These are phyloP conservation scores for Tetranychus truncatus DNA, from an alignment of 2,888 invertebrate genomes.

Conservation along the genomic window DNA sequence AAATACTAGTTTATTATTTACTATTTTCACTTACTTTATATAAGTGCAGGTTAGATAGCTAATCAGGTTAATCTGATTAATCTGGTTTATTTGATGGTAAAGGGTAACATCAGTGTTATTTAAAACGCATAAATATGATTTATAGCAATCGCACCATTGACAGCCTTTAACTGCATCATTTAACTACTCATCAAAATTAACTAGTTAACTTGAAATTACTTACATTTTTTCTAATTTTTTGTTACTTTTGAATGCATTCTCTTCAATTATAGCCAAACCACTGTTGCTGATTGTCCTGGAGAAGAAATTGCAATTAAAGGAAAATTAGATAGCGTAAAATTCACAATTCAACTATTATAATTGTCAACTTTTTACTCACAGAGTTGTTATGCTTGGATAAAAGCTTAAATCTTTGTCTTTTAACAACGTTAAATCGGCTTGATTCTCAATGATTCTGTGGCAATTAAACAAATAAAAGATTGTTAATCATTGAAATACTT, in stretches of 20 bases:
- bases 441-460: constrained; percentile 7
- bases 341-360: background rate
- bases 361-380: background rate
- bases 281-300: background rate
- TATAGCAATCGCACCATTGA: too few species aligned
- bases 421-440: background rate
- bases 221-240: constrained; percentile 10
- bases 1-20: too few species aligned
- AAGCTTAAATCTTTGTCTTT: background rate
- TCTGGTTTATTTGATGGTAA: too few species aligned
- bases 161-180: too few species aligned
- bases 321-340: background rate
- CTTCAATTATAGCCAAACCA: constrained; percentile 6
- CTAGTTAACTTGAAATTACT: background rate
- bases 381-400: background rate
- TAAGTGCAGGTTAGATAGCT: too few species aligned
- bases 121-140: too few species aligned
- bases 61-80: too few species aligned
- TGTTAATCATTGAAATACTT: too few species aligned
- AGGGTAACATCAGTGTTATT: too few species aligned
- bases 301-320: background rate
- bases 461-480: too few species aligned
- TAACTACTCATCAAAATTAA: background rate
- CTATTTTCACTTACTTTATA: too few species aligned
- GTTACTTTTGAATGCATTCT: constrained; percentile 4